These are phyloP conservation scores for Tachyglossus aculeatus DNA, from an alignment of 2,797 vertebrate species.

Conservation along the genomic window DNA sequence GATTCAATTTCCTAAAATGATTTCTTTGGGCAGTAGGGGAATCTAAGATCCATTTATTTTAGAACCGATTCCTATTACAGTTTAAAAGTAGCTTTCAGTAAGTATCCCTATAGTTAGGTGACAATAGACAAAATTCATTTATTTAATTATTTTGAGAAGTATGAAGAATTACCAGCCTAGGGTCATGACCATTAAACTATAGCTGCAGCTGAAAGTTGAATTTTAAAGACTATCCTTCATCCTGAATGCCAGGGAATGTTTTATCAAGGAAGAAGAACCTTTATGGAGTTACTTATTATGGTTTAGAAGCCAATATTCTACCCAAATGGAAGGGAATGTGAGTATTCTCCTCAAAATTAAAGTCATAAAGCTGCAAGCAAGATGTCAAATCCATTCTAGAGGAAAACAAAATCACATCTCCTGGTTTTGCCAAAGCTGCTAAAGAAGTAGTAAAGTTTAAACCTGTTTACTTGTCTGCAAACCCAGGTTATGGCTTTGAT, in stretches of 20 bases:
- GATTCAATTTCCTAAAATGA: background rate
- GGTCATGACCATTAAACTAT: background rate
- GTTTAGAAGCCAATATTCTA: slow-evolving; percentile 19
- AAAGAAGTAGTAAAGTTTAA: no score
- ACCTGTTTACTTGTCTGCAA: no score
- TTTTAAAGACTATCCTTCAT: slow-evolving; percentile 15
- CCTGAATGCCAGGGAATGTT: background rate
- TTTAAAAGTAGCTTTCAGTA: background rate
- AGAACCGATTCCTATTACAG: slow-evolving; percentile 28
- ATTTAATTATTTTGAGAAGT: slow-evolving; percentile 14
- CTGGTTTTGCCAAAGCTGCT: no score
- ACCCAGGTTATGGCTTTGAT: no score
- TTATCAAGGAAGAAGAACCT: background rate
- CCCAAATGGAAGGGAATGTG: slow-evolving; percentile 7
- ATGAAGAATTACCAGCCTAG: background rate
- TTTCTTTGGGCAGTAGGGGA: slow-evolving; percentile 2
- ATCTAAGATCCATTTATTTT: slow-evolving; percentile 27
- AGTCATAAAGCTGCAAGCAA: no score
- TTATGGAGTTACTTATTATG: background rate
- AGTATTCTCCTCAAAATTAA: no score
- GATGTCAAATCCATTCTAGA: no score
- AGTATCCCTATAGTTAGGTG: slow-evolving; percentile 1
- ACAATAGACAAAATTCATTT: slow-evolving; percentile 20
- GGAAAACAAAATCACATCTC: no score
- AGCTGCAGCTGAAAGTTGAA: background rate